Conservation (phyloP, 2,113 vertebrate genomes). For the Lagopus muta region DNA sequence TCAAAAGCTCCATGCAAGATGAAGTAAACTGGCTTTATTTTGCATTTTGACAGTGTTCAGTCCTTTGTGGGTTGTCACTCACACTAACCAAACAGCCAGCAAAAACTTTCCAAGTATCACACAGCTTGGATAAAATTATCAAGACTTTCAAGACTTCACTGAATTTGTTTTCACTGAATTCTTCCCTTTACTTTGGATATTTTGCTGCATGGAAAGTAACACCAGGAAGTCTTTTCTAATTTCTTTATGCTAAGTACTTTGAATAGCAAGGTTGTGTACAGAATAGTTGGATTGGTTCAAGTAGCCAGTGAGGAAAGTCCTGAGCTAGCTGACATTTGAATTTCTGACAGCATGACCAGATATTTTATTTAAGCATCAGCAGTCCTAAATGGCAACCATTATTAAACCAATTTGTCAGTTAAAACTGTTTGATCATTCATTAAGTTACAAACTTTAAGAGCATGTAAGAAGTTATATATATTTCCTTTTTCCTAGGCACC, state of each 20-base stretch:
- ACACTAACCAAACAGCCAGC: not conserved
- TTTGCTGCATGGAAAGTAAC: not conserved
- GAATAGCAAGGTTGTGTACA: not conserved
- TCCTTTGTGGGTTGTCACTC: not conserved
- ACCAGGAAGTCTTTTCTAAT: not conserved
- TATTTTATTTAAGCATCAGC: not conserved
- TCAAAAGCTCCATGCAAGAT: slow-evolving; percentile 56
- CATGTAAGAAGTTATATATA: not conserved
- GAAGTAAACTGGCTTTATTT: slow-evolving; percentile 44
- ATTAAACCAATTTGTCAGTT: not conserved
- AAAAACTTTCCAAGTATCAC: not conserved
- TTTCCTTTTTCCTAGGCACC: not conserved
- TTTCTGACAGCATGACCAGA: not conserved
- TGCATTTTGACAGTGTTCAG: slow-evolving; percentile 4
- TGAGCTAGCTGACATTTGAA: not conserved
- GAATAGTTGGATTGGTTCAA: not conserved
- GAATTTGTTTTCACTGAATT: not conserved
- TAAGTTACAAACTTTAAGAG: not conserved
- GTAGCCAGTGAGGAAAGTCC: not conserved
- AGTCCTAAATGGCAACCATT: not conserved
- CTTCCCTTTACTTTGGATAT: not conserved
- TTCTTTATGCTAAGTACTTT: not conserved
- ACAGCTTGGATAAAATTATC: not conserved
- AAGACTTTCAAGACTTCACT: not conserved
- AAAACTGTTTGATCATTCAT: not conserved